A percentile compares a stretch with the other conserved stretches of the same genome.
Evolutionary conservation across 2,797 vertebrate species (phyloP).

Genomic region (Oreonectes daqikongensis): DNA sequence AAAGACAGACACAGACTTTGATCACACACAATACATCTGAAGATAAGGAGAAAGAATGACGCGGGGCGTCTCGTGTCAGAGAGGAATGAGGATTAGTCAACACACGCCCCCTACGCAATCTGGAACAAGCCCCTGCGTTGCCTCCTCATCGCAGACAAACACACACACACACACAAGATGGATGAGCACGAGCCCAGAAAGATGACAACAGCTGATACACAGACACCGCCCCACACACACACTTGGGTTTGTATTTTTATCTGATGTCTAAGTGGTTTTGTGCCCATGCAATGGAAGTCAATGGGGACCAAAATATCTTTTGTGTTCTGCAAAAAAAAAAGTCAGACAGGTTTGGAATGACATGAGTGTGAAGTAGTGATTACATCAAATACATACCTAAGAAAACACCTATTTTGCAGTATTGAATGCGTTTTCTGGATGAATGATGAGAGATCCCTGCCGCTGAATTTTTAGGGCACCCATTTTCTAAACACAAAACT

Average conservation of each 20-base stretch:
- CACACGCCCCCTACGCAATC: slow-evolving; percentile 56
- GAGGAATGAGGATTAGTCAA: slow-evolving; percentile 53
- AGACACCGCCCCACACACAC: too few species aligned
- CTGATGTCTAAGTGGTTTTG: too few species aligned
- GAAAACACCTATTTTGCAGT: too few species aligned
- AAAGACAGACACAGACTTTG: slow-evolving; percentile 9
- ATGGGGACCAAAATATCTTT: too few species aligned
- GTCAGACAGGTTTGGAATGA: too few species aligned
- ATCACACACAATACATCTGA: neutral
- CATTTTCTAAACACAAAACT: neutral
- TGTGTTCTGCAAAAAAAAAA: too few species aligned
- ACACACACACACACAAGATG: slow-evolving; percentile 11
- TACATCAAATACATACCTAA: too few species aligned
- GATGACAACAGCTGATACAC: neutral
- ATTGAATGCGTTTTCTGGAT: too few species aligned
- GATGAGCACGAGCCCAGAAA: neutral
- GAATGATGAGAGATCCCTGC: neutral
- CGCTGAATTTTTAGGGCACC: neutral
- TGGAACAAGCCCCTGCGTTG: slow-evolving; percentile 53
- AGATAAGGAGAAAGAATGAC: slow-evolving; percentile 7
- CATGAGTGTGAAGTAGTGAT: too few species aligned
- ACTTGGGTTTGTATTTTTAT: too few species aligned
- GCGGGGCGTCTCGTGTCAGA: slow-evolving; percentile 5
- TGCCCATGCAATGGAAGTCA: too few species aligned
- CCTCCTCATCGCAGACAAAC: slow-evolving; percentile 21